Percentiles rank a stretch among this genome's conserved stretches.
These are phyloP conservation scores for Ficedula albicollis DNA, from an alignment of 2,797 vertebrate genomes.

Conservation along the genomic window DNA sequence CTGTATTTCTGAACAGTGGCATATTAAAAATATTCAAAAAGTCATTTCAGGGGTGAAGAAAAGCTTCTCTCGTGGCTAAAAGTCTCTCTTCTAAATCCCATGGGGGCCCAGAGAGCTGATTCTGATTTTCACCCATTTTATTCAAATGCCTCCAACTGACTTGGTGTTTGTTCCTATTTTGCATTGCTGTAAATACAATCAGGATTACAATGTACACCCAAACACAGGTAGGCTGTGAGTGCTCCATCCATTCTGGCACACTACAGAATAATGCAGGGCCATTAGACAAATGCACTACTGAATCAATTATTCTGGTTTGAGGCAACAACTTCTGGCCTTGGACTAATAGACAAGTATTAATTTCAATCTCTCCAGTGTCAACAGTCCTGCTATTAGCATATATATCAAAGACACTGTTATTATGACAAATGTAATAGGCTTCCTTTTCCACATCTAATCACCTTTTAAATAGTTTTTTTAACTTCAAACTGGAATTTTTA, in stretches of 20 bases:
- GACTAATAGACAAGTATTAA: conserved; percentile 69
- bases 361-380: conserved; percentile 61
- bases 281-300: conserved; percentile 67
- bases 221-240: not conserved
- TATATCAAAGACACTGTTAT: conserved; percentile 30
- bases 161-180: not conserved
- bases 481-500: not conserved
- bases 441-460: not conserved
- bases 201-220: not conserved
- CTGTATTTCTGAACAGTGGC: not conserved
- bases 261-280: not conserved
- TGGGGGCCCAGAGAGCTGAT: not conserved
- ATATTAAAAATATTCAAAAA: not conserved
- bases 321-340: conserved; percentile 64
- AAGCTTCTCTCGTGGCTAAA: not conserved
- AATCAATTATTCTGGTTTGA: conserved; percentile 76
- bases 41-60: not conserved
- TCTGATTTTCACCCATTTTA: not conserved
- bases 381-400: conserved; percentile 61
- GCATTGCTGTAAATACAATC: not conserved
- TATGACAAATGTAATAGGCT: conserved; percentile 23
- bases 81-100: not conserved
- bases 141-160: not conserved
- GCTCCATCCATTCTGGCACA: not conserved
- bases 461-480: not conserved